Percentiles rank a stretch among this genome's conserved stretches.
Conservation (phyloP, 2,888 invertebrate genomes). For the Phlogophora meticulosa region DNA sequence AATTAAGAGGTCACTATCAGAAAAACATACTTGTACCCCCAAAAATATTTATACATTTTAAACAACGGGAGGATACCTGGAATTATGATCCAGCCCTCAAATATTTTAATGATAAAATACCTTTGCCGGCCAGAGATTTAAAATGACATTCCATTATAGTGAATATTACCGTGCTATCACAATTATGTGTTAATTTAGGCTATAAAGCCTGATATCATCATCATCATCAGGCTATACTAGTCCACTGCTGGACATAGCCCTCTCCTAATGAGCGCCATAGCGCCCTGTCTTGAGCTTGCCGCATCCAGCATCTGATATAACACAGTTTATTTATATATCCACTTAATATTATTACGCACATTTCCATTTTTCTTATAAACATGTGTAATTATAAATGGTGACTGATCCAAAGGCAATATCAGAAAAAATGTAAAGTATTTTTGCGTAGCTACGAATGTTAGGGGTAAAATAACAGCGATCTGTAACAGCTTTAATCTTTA, state of each 20-base stretch:
- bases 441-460: constrained; percentile 9
- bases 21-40: no score
- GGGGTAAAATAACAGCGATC: background rate
- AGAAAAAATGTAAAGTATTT: constrained; percentile 8
- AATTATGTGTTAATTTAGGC: constrained; percentile 1
- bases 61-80: no score
- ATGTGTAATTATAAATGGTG: background rate
- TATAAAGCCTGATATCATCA: background rate
- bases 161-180: constrained; percentile 6
- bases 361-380: no score
- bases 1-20: no score
- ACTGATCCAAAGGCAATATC: constrained; percentile 2
- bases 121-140: background rate
- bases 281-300: no score
- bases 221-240: no score
- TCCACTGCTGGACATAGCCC: no score
- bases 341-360: no score
- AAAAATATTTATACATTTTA: no score
- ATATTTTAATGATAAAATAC: background rate
- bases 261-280: no score
- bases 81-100: background rate
- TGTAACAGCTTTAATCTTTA: constrained; percentile 7
- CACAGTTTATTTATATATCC: no score
- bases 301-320: no score
- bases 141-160: background rate